These are phyloP conservation scores for Pristionchus maxplancki DNA, from an alignment of 2,888 invertebrate genomes.

Conservation along the genomic window DNA sequence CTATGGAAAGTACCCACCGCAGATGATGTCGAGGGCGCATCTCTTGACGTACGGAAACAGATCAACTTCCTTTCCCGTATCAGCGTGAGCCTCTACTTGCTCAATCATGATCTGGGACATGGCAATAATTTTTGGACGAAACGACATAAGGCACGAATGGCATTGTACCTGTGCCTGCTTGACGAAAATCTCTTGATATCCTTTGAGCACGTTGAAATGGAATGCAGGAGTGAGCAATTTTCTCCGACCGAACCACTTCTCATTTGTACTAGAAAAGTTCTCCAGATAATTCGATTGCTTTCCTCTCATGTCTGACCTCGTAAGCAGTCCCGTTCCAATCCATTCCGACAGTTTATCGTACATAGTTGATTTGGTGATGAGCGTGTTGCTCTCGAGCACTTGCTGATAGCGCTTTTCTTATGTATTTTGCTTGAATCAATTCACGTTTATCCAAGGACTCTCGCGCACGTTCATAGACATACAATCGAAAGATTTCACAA, in stretches of 20 bases:
- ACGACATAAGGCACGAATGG: no score
- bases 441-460: no score
- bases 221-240: slow-evolving; percentile 81
- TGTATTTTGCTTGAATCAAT: no score
- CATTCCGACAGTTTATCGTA: slow-evolving; percentile 79
- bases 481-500: no score
- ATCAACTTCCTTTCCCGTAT: slow-evolving; percentile 61
- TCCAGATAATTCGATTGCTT: no score
- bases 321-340: slow-evolving; percentile 80
- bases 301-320: neutral
- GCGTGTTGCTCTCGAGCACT: slow-evolving; percentile 74
- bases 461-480: no score
- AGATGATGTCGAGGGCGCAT: slow-evolving; percentile 47
- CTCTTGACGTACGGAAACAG: slow-evolving; percentile 40
- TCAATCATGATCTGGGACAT: slow-evolving; percentile 76
- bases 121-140: neutral
- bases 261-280: slow-evolving; percentile 72
- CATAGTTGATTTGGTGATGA: slow-evolving; percentile 78
- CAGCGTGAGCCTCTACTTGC: slow-evolving; percentile 74
- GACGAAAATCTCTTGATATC: slow-evolving; percentile 56
- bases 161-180: neutral
- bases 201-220: slow-evolving; percentile 80
- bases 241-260: slow-evolving; percentile 79
- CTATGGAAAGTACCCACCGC: slow-evolving; percentile 1
- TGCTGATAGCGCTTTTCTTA: no score